Evolutionary conservation across 2,113 vertebrate genomes (phyloP).

Genomic region (Corvus hawaiiensis): DNA sequence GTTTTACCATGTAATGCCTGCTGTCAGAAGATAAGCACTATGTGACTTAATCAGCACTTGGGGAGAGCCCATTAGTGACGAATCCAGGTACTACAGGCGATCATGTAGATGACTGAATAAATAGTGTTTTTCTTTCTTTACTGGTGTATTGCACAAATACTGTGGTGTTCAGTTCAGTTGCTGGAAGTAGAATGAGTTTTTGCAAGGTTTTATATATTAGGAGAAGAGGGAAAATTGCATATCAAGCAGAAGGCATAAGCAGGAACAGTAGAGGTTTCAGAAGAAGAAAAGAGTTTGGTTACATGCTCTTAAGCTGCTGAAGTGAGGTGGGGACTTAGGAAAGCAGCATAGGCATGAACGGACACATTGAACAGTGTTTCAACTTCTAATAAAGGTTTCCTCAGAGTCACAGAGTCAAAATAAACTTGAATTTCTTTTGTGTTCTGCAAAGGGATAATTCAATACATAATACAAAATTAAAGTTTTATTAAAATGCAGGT

Average conservation of each 20-base stretch:
- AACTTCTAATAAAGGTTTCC: not conserved
- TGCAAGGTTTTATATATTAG: not conserved
- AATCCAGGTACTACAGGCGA: not conserved
- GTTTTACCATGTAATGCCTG: not conserved
- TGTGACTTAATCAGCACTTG: slow-evolving; percentile 19
- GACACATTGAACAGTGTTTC: not conserved
- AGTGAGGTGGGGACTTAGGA: not conserved
- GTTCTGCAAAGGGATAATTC: not conserved
- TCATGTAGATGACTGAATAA: not conserved
- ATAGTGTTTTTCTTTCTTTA: not conserved
- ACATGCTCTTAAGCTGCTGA: not conserved
- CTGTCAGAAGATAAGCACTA: not conserved
- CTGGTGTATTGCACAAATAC: not conserved
- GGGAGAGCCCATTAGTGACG: not conserved
- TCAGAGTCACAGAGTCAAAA: not conserved
- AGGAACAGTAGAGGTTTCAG: not conserved
- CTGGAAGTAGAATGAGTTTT: not conserved
- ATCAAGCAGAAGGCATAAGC: not conserved
- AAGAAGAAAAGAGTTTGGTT: not conserved
- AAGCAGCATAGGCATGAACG: not conserved
- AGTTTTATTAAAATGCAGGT: not conserved
- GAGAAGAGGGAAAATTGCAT: not conserved
- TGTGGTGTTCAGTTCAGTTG: not conserved
- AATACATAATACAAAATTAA: not conserved
- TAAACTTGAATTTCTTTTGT: not conserved